Conservation (phyloP, 2,797 vertebrate species). For the Allobates femoralis region DNA sequence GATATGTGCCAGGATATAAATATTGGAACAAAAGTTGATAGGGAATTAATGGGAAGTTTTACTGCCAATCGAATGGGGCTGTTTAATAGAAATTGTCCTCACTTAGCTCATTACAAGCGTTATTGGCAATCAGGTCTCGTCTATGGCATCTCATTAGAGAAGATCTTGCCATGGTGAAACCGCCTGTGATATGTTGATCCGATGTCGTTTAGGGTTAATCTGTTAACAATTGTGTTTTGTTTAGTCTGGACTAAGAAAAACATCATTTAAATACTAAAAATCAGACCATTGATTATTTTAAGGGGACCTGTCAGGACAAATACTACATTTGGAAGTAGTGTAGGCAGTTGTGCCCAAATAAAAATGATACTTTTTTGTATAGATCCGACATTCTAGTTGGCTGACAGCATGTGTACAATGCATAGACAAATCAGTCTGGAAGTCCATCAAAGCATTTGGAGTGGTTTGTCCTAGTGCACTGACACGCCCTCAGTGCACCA, state of each 20-base stretch:
- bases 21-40: slow-evolving; percentile 49
- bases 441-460: too few species aligned
- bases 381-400: too few species aligned
- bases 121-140: slow-evolving; percentile 42
- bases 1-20: slow-evolving; percentile 54
- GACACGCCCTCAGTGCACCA: too few species aligned
- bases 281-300: slow-evolving; percentile 3
- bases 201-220: slow-evolving; percentile 48
- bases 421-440: too few species aligned
- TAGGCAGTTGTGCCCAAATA: too few species aligned
- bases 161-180: slow-evolving; percentile 37
- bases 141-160: slow-evolving; percentile 38
- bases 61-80: neutral
- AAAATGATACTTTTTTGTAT: too few species aligned
- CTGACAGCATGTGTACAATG: too few species aligned
- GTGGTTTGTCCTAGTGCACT: too few species aligned
- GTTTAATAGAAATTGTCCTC: slow-evolving; percentile 12
- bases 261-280: slow-evolving; percentile 12
- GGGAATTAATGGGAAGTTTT: slow-evolving; percentile 39
- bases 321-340: too few species aligned
- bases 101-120: slow-evolving; percentile 29
- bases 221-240: slow-evolving; percentile 45
- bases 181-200: slow-evolving; percentile 34
- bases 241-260: slow-evolving; percentile 26
- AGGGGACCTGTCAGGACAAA: neutral